phyloP scores from a whole-genome alignment of 2,113 vertebrate species.

The Cygnus buccinator region DNA sequence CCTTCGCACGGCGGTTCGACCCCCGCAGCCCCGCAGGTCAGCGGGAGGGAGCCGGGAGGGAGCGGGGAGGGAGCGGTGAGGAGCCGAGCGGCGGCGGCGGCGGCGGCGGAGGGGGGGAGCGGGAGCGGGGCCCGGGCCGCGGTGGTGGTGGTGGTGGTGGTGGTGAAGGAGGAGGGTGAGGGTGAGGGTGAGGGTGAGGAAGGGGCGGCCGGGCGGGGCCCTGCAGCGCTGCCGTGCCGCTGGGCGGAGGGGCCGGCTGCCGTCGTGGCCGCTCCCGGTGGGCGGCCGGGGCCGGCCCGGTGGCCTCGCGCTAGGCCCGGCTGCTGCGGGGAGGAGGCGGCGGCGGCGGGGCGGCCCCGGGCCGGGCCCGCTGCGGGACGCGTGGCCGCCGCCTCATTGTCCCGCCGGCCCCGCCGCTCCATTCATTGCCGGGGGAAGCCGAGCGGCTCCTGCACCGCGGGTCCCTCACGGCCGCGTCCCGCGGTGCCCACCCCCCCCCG shows the following conservation, averaged over 20 bases:
- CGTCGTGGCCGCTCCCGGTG: conserved; percentile 49
- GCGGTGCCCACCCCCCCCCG: background rate
- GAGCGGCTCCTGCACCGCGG: too few species aligned
- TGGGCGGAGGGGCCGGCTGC: conserved; percentile 10
- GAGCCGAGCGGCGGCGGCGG: conserved; percentile 15
- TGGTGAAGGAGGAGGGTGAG: too few species aligned
- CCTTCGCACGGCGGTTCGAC: conserved; percentile 15
- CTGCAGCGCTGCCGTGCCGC: conserved; percentile 42
- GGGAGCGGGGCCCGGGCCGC: too few species aligned
- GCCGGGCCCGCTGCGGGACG: conserved; percentile 6
- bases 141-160: too few species aligned
- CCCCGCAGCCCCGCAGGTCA: background rate
- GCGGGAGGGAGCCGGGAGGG: background rate
- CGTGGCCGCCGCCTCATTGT: conserved; percentile 43
- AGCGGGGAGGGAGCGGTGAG: background rate
- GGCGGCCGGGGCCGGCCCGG: background rate
- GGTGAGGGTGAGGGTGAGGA: too few species aligned
- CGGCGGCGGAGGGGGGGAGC: background rate
- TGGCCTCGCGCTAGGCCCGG: too few species aligned
- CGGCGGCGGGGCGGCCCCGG: background rate
- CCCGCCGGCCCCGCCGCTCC: conserved; percentile 22
- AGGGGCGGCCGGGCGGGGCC: background rate
- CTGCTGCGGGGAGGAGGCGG: background rate
- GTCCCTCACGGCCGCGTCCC: too few species aligned
- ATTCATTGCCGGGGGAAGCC: conserved; percentile 34